These are phyloP conservation scores for Drosophila carrolli DNA, from an alignment of 1,140 invertebrate genomes.

Conservation along the genomic window DNA sequence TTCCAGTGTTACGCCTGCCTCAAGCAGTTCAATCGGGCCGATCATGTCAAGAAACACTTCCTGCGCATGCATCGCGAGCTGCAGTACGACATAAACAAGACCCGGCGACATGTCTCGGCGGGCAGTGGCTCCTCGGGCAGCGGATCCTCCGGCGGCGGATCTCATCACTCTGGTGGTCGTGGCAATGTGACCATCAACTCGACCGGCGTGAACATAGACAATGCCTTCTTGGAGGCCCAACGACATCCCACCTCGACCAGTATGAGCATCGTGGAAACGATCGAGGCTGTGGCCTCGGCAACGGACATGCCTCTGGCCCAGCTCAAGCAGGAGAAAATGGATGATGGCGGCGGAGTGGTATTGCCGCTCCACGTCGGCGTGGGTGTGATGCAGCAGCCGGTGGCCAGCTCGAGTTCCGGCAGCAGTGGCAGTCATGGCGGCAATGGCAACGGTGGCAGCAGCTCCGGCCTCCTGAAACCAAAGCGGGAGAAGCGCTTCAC, in stretches of 20 bases:
- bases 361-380: conserved; percentile 60
- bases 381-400: conserved; percentile 64
- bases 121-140: conserved; percentile 39
- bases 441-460: conserved; percentile 42
- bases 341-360: conserved; percentile 62
- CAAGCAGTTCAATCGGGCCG: conserved; percentile 96
- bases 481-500: conserved; percentile 89
- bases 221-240: conserved; percentile 80
- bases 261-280: conserved; percentile 82
- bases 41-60: conserved; percentile 97
- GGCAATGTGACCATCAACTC: conserved; percentile 80
- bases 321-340: conserved; percentile 83
- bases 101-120: conserved; percentile 83
- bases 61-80: conserved; percentile 94
- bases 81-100: conserved; percentile 93
- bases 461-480: conserved; percentile 77
- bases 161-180: conserved; percentile 71
- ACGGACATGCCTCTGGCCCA: conserved; percentile 74
- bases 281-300: conserved; percentile 82
- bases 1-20: conserved; percentile 96
- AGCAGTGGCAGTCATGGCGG: conserved; percentile 53
- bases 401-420: conserved; percentile 70
- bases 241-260: conserved; percentile 82
- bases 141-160: conserved; percentile 28
- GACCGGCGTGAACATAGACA: conserved; percentile 75